Base-by-base conservation (phyloP, 1,140 invertebrate species). In the Listronotus bonariensis region DNA sequence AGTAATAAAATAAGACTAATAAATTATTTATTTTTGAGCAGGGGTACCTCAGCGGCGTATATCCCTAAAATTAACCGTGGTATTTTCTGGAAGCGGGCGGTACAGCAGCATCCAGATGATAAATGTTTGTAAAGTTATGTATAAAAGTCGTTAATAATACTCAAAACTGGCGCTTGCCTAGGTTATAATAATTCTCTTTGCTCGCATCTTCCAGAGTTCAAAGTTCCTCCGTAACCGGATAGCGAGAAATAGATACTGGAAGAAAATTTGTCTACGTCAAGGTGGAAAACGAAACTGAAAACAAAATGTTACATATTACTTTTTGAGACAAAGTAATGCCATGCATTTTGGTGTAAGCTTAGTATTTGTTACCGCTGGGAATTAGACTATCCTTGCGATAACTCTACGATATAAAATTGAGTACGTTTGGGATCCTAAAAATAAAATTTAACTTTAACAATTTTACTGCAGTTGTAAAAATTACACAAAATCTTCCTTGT, bases 101-200 rank as follows among this genome's bases (percentile, higher is more conserved):
- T 51, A 54, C 58, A 60, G 59, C 57, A 67, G 52, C 57, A 52
- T 55, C 45, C 56, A 31, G 67, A 77, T 77, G 75, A 77, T 77
- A 68, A 76, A 77, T 77, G 74, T 71, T 68, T 68, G 57, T 57
- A 67, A 75, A 77, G 76, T 76, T 77, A 72, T 70, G 76, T 77
- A 74, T 76, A 76, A 75, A 77, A 77, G 74, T 77, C 76, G 76
- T 77, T 77, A 77, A 77, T 77, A 77, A 73, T 74, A 69, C 74
- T 77, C 74, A 77, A 75, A 77, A 76, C 72, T 67, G 69, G 72
- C 72, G 72, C 70, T 70, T 67, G 73, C 74, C 76, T 75, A 71
- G 69, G 73, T 74, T 72, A 74, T 77, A 75, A 77, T 76, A 77
- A 74, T 72, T 75, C 73, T 73, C 56, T 66, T 66, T 67, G 40